Evolutionary conservation across 2,888 invertebrate genomes (phyloP), one percentile per base, ranked within the genome.

Genomic region (Rhopalosiphum nymphaeae): DNA sequence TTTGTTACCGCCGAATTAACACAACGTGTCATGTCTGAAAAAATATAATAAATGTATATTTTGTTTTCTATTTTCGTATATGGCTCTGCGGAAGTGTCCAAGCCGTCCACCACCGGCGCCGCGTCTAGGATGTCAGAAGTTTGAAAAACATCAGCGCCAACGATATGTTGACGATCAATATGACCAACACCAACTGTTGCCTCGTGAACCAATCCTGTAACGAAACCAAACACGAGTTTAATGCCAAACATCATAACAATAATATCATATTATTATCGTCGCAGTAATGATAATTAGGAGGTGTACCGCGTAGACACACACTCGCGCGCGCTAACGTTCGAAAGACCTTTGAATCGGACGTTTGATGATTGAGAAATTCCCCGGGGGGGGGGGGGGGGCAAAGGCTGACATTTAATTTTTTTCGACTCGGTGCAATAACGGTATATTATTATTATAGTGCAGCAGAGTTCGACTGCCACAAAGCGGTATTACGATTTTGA

Each of bases 111-210:
- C 49, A 9, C 42, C 49, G 67, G 61, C 87, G 61, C 49, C 21
- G 91, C 91, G 53, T 94, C 94, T 95, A 95, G 98, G 98, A 99
- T 98, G 98, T 98, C 96, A 99, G 97, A 97, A 99, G 97, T 96
- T 98, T 98, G 97, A 98, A 98, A 97, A 99, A 99, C 97, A 99
- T 98, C 96, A 99, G 97, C 96, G 98, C 99, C 97, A 99, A 96
- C 95, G 98, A 98, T 96, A 99, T 98, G 97, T 99, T 99, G 97
- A 98, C 97, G 97, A 99, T 98, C 95, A 99, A 97, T 96, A 99
- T 98, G 96, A 99, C 97, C 97, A 99, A 97, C 96, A 99, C 98
- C 96, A 99, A 97, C 97, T 98, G 98, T 97, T 99, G 98, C 96
- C 98, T 97, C 96, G 98, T 98, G 96, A 99, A 98, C 99, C 99